Evolutionary conservation across 2,797 vertebrate species (phyloP).

Genomic region (Agapornis canus): DNA sequence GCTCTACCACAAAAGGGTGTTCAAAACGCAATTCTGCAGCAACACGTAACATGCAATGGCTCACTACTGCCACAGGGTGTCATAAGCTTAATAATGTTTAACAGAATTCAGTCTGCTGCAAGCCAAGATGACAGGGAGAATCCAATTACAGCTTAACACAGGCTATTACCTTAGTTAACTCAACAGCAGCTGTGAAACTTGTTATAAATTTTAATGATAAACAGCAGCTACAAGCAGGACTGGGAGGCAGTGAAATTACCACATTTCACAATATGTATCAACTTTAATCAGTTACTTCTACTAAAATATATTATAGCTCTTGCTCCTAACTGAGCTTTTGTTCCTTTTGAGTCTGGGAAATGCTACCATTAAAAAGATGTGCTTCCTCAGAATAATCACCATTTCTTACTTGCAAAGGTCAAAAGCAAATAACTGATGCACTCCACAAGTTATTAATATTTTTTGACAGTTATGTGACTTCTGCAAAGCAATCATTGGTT

Average conservation of each 20-base stretch:
- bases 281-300: not conserved
- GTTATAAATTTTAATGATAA: conserved; percentile 26
- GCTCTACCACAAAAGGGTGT: not conserved
- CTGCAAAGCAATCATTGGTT: not conserved
- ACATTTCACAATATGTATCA: not conserved
- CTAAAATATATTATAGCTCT: not conserved
- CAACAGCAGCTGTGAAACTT: conserved; percentile 22
- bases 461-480: not conserved
- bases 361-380: not conserved
- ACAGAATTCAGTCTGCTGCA: not conserved
- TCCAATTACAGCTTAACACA: not conserved
- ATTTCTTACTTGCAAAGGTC: not conserved
- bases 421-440: not conserved
- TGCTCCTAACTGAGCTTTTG: not conserved
- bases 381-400: not conserved
- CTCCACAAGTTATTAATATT: not conserved
- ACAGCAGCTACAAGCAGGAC: not conserved
- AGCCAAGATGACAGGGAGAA: not conserved
- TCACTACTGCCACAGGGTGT: conserved; percentile 68
- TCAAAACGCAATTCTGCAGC: not conserved
- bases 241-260: not conserved
- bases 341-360: not conserved
- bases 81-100: conserved; percentile 69
- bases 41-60: conserved; percentile 15
- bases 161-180: not conserved